Base-by-base conservation (phyloP, 2,113 vertebrate genomes). In the Chelonoidis abingdonii region DNA sequence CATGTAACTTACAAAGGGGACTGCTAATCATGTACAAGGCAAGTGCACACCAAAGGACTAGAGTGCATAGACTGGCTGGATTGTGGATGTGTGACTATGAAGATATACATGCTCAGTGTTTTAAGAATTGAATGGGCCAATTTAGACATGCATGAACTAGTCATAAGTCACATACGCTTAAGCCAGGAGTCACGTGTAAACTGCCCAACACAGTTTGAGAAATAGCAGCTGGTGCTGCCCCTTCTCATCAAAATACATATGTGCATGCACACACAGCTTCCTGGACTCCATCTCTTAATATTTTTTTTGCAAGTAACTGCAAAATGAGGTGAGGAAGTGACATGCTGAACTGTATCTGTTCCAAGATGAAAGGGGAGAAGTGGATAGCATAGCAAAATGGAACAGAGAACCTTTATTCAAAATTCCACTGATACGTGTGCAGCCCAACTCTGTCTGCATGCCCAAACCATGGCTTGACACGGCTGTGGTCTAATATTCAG, bases 11-110 rank as follows among this genome's bases (percentile, higher is more conserved):
- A 82, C 54, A 94, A 86, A 47, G 6, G 5, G 41, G 8, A 22
- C 25, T 78, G 4, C 21, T 88, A 44, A 6, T 52, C 78, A 49
- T 1, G 25, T 21, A 1, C 72, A 29, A 84, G 62, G 65, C 5
- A 89, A 84, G 21, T 25, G 12, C 83, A 54, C 11, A 94, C 38
- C 1, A 62, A n/a, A 29, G 4, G 86, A 75, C 14, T 38, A 35
- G 17, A 50, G 17, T 6, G 47, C 72, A 10, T 50, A 54, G 38
- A 86, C 31, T 81, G 80, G 10, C 47, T 57, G 75, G 49, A 17
- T 0, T 84, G 25, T 7, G n/a, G 35, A 29, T 41, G 22, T n/a
- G 22, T 2, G 4, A 24, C 10, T 5, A 82, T 0, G 1, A 80
- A 85, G 57, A 62, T 62, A 31, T 29, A 62, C 79, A 53, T 6